These are phyloP conservation scores for Neofelis nebulosa DNA, from an alignment of 2,113 vertebrate species.

Conservation along the genomic window DNA sequence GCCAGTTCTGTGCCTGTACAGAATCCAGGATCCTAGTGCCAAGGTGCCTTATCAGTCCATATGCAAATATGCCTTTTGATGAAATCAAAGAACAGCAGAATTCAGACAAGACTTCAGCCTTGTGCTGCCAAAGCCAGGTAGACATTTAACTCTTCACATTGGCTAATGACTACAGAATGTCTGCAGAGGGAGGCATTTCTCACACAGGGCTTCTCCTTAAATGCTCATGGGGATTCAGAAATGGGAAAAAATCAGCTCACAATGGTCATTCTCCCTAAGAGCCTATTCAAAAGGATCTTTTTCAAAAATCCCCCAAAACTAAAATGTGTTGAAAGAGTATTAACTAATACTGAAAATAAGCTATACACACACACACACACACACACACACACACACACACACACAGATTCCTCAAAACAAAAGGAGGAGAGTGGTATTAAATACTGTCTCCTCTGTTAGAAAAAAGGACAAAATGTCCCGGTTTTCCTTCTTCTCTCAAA, in stretches of 20 bases:
- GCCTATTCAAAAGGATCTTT: neutral
- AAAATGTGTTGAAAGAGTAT: neutral
- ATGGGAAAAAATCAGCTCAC: neutral
- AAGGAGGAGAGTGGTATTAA: neutral
- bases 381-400: neutral
- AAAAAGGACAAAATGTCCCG: conserved; percentile 20
- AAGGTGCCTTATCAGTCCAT: conserved; percentile 81
- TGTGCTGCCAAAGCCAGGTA: conserved; percentile 48
- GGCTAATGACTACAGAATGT: neutral
- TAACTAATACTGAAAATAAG: conserved; percentile 4
- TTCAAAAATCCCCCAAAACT: neutral
- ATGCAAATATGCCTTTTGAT: conserved; percentile 81
- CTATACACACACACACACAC: neutral
- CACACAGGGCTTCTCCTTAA: neutral
- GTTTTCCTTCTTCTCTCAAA: conserved; percentile 33
- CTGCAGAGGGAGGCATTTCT: neutral
- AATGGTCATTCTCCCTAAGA: neutral
- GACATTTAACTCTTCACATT: conserved; percentile 52
- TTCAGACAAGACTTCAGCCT: conserved; percentile 43
- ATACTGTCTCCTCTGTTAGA: neutral
- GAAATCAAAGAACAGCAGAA: conserved; percentile 69
- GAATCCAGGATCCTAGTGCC: conserved; percentile 78
- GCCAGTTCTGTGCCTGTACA: conserved; percentile 83
- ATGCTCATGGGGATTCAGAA: neutral
- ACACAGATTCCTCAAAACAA: conserved; percentile 18